These are phyloP conservation scores for Dryobates pubescens DNA, from an alignment of 2,797 vertebrate species.

Conservation along the genomic window DNA sequence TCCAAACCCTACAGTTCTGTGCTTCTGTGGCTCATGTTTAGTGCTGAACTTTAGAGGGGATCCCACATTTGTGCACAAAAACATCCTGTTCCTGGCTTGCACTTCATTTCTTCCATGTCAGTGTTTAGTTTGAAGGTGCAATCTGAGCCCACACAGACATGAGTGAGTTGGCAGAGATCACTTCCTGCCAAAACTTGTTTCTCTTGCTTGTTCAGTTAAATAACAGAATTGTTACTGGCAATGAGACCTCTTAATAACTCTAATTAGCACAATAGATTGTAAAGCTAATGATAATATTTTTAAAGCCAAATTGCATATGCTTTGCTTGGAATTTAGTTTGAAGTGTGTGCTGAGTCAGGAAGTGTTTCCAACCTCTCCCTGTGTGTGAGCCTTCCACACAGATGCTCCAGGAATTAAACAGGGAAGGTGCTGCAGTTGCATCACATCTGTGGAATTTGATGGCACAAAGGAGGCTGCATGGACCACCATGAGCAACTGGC, in stretches of 20 bases:
- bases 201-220: slow-evolving; percentile 8
- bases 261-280: not conserved
- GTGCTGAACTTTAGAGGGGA: not conserved
- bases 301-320: not conserved
- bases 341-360: not conserved
- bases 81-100: not conserved
- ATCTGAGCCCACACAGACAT: not conserved
- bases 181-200: not conserved
- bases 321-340: slow-evolving; percentile 14
- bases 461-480: not conserved
- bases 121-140: not conserved
- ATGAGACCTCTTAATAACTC: slow-evolving; percentile 1
- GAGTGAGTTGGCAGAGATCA: not conserved
- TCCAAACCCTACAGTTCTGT: too few species aligned
- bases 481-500: not conserved
- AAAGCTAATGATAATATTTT: slow-evolving; percentile 12
- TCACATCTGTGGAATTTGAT: not conserved
- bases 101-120: not conserved
- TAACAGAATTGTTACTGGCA: not conserved
- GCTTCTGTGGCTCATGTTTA: not conserved
- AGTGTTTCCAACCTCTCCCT: not conserved
- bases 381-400: not conserved
- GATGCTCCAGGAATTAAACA: not conserved
- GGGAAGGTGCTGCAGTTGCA: not conserved
- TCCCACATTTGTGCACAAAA: too few species aligned